Evolutionary conservation across 1,140 invertebrate species (phyloP).

Genomic region (Geopemphigus sp.): DNA sequence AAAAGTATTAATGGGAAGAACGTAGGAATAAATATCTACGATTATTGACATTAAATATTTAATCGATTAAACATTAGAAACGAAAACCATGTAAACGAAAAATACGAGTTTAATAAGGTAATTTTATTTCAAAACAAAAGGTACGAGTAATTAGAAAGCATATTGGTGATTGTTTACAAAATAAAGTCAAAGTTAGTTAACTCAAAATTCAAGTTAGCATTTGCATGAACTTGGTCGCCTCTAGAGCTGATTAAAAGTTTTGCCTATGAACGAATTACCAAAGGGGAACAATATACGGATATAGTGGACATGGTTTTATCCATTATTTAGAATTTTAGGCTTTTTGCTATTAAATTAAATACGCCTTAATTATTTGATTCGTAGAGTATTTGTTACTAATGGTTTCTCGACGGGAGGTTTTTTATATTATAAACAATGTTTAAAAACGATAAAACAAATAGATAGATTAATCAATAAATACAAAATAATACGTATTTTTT

Average conservation of each 20-base stretch:
- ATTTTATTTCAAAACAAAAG: background rate
- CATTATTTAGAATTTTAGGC: background rate
- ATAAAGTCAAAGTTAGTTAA: conserved; percentile 19
- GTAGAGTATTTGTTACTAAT: background rate
- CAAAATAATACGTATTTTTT: too few relatives aligned
- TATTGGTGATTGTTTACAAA: conserved; percentile 11
- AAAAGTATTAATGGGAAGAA: too few relatives aligned
- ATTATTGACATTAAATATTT: background rate
- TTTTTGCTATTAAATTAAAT: conserved; percentile 27
- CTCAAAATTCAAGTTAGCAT: conserved; percentile 27
- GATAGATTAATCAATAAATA: background rate
- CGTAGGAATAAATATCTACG: too few relatives aligned
- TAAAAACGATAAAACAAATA: too few relatives aligned
- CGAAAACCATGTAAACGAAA: too few relatives aligned
- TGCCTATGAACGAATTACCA: conserved; percentile 18
- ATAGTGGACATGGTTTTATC: background rate
- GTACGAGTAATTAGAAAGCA: background rate
- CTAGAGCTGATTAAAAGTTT: conserved; percentile 40
- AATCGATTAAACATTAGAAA: too few relatives aligned
- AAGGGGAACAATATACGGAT: background rate
- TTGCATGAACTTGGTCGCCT: background rate
- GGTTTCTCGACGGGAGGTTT: background rate
- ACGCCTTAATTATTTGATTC: background rate
- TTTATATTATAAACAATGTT: background rate
- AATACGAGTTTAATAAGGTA: too few relatives aligned